phyloP scores from a whole-genome alignment of 2,888 invertebrate genomes.

The Agrotis puta region DNA sequence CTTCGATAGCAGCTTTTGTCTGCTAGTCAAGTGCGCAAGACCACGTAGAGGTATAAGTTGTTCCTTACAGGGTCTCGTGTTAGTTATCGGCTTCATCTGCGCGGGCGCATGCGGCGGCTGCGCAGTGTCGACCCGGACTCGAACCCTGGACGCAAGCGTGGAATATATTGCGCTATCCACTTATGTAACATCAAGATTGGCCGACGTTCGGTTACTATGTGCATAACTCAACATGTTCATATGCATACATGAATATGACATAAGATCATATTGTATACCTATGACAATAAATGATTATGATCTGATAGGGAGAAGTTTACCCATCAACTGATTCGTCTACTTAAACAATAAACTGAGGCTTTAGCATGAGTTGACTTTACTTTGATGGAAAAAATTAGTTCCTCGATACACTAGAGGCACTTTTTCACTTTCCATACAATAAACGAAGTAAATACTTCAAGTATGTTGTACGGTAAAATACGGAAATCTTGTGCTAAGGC shows the following conservation, averaged over 20 bases:
- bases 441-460: too few relatives aligned
- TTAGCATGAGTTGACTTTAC: too few relatives aligned
- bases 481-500: too few relatives aligned
- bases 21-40: background rate
- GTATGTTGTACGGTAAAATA: too few relatives aligned
- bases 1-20: too few relatives aligned
- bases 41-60: background rate
- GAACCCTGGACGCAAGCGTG: slow-evolving; percentile 27
- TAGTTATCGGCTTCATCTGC: slow-evolving; percentile 43
- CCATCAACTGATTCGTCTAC: background rate
- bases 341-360: background rate
- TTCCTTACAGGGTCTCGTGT: slow-evolving; percentile 32
- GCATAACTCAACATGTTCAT: slow-evolving; percentile 11
- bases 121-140: slow-evolving; percentile 17
- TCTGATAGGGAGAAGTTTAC: background rate
- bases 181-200: slow-evolving; percentile 29
- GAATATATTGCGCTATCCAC: slow-evolving; percentile 44
- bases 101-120: slow-evolving; percentile 28
- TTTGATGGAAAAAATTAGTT: too few relatives aligned
- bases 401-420: too few relatives aligned
- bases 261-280: background rate
- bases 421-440: too few relatives aligned
- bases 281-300: too few relatives aligned
- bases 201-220: slow-evolving; percentile 4
- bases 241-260: background rate